Conservation (phyloP, 2,888 invertebrate genomes). For the Marronus borbonicus region DNA sequence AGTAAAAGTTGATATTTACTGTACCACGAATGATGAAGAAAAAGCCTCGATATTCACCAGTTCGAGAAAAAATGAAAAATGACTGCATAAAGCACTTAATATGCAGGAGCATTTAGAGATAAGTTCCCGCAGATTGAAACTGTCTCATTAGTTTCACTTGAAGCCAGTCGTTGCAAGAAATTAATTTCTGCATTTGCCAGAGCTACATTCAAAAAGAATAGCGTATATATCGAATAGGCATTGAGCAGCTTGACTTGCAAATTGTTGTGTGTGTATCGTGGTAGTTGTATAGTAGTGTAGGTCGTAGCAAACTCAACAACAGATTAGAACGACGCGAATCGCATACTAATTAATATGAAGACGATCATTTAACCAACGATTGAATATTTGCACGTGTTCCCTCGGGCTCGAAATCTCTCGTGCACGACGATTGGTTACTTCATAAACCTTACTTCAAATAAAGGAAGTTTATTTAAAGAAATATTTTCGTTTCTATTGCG, state of each 20-base stretch:
- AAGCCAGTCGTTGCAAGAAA: constrained; percentile 22
- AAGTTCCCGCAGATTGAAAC: constrained; percentile 34
- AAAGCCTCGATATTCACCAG: constrained; percentile 11
- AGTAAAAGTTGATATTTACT: background rate
- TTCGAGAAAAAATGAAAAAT: constrained; percentile 4
- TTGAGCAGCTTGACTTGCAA: background rate
- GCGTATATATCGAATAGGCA: background rate
- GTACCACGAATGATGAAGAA: background rate
- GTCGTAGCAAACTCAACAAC: background rate
- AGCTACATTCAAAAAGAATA: background rate
- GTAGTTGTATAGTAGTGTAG: background rate
- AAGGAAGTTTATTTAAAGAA: background rate
- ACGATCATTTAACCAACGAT: background rate
- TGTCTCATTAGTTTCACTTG: constrained; percentile 30
- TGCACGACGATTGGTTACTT: background rate
- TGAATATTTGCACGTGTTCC: background rate
- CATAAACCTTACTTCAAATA: background rate
- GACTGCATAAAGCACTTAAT: constrained; percentile 25
- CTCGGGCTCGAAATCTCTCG: background rate
- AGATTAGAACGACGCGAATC: background rate
- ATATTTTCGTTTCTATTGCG: constrained; percentile 1
- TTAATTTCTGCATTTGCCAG: constrained; percentile 31
- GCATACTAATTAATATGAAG: background rate
- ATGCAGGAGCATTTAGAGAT: constrained; percentile 14
- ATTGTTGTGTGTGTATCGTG: background rate